Conservation (phyloP, 2,797 vertebrate species). For the Heliangelus exortis region DNA sequence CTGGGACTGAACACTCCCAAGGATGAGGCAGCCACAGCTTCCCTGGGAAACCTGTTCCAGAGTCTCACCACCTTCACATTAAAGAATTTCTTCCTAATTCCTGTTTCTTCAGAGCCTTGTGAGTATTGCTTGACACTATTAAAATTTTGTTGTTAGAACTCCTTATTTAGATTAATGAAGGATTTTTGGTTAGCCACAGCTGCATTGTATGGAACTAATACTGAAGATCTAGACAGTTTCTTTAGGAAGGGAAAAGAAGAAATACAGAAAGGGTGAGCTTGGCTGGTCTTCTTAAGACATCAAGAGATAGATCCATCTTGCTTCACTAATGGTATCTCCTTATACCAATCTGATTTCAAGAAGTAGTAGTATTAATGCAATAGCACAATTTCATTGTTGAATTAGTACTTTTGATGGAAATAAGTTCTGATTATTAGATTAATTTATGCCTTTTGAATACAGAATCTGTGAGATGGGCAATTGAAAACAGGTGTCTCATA, state of each 20-base stretch:
- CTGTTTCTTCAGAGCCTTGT: constrained; percentile 29
- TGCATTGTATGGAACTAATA: neutral
- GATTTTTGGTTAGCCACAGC: constrained; percentile 57
- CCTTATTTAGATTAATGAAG: constrained; percentile 42
- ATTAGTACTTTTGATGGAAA: neutral
- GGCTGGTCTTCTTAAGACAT: constrained; percentile 7
- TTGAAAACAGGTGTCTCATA: neutral
- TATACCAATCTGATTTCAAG: constrained; percentile 8
- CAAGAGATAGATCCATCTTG: constrained; percentile 30
- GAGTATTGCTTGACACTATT: constrained; percentile 26
- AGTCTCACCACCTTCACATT: too few relatives aligned
- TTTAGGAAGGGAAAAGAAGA: constrained; percentile 3
- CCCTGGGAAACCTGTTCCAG: too few relatives aligned
- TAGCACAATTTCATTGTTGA: neutral
- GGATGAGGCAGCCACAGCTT: too few relatives aligned
- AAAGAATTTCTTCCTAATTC: too few relatives aligned
- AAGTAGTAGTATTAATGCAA: neutral
- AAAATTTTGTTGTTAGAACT: constrained; percentile 11
- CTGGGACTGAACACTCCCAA: too few relatives aligned
- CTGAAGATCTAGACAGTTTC: neutral
- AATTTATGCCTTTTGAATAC: neutral
- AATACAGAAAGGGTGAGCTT: neutral
- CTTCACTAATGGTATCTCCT: constrained; percentile 1
- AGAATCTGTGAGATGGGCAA: neutral
- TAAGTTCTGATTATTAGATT: neutral